Base-by-base conservation (phyloP, 2,113 vertebrate species). In the Regulus satrapa region DNA sequence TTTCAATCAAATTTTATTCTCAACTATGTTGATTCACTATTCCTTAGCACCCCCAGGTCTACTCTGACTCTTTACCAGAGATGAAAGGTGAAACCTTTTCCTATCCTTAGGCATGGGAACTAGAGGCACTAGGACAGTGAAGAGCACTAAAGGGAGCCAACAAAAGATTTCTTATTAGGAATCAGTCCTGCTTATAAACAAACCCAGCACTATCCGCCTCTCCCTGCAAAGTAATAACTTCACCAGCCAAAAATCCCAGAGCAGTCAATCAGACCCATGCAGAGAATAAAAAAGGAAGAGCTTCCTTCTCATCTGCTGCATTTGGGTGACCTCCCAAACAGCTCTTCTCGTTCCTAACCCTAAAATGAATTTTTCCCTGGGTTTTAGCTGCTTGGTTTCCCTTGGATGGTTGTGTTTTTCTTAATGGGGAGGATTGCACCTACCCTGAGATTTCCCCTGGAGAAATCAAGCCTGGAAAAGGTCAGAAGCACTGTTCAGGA, bases 21-120 rank as follows among this genome's bases (percentile, higher is more conserved):
- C 16, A 78, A 6, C 18, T 23, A 15, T 7, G 21, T 24, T 51
- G 32, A 34, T 18, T 29, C 6, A 48, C 41, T 18, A 4, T 66
- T 46, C 51, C 55, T 54, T 84, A 81, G 51, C 46, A 46, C 2
- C 2, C 6, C 14, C 21, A 64, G 45, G 8, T 49, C 14, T 66
- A 15, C 46, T 74, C 29, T 62, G 28, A n/a, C 15, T 73, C 21
- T 28, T 59, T 31, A 31, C 18, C 14, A 59, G 26, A 71, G 20
- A 32, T 8, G 7, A 66, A 49, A 73, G 25, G 29, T 80, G 32
- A 86, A 86, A 67, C 7, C 3, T n/a, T n/a, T n/a, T n/a, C n/a
- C n/a, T n/a, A n/a, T n/a, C n/a, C n/a, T 56, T 34, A n/a, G 0
- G 0, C 9, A 43, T 9, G 45, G 14, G 8, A 56, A 28, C 49